A percentile compares a stretch with the other conserved stretches of the same genome.
phyloP scores from a whole-genome alignment of 2,888 invertebrate genomes.

The Hemicrepidius hirtus region DNA sequence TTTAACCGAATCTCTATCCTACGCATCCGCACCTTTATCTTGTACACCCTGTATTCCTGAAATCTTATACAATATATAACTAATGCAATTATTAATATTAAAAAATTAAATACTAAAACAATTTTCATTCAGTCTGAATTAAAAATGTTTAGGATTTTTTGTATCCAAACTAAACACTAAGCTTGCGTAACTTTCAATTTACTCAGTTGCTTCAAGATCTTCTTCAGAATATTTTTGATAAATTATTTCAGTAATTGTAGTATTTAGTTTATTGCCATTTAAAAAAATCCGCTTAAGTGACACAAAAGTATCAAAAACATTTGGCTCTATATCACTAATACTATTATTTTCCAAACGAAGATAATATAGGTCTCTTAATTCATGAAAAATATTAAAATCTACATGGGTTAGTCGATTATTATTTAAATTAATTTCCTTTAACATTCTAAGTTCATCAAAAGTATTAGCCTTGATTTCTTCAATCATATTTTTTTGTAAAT shows the following conservation, averaged over 20 bases:
- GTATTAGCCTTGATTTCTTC: background rate
- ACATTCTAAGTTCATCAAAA: background rate
- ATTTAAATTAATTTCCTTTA: conserved; percentile 24
- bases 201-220: conserved; percentile 5
- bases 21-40: too few relatives aligned
- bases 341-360: conserved; percentile 29
- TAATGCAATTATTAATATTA: too few relatives aligned
- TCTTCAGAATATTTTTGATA: conserved; percentile 13
- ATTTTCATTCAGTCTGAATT: too few relatives aligned
- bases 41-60: too few relatives aligned
- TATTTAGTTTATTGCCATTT: conserved; percentile 13
- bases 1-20: too few relatives aligned
- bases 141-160: too few relatives aligned
- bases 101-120: too few relatives aligned
- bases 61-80: too few relatives aligned
- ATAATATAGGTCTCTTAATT: background rate
- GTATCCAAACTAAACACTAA: too few relatives aligned
- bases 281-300: background rate
- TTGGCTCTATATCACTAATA: conserved; percentile 3
- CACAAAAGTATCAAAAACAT: background rate
- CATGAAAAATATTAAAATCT: background rate
- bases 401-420: conserved; percentile 10
- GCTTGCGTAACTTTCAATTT: background rate
- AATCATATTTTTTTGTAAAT: conserved; percentile 22
- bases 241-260: background rate